Base-by-base conservation (phyloP, 2,888 invertebrate genomes). In the Cepaea hortensis region DNA sequence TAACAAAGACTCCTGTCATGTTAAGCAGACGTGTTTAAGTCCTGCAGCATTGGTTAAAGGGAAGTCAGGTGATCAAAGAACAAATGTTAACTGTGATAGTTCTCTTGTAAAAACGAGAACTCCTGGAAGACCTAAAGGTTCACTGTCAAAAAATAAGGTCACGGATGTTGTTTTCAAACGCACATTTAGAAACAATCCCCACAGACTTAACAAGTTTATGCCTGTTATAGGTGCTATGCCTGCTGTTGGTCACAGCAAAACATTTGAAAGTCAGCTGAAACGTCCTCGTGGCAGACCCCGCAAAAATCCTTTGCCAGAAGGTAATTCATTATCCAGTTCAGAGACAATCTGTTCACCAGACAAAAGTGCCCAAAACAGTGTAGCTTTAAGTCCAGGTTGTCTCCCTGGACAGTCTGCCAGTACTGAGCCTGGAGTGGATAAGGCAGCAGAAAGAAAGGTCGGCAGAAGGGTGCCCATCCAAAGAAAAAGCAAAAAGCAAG, bases 101-200 rank as follows among this genome's bases (percentile, higher is more conserved):
- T 75, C 72, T 61, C 68, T 18, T 46, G 81, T 81, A n/a, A 85
- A 82, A 23, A 90, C 89, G 75, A 79, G 88, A 65, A 77, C 85
- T 55, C 89, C 86, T 68, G 90, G 90, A n/a, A 85, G 90, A 48
- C 90, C 90, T 9, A 90, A 90, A 85, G 90, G 90, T n/a, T 90
- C 90, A 46, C 4, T 85, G 73, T 73, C 65, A 9, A 87, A 87
- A 81, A 83, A 84, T 13, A 77, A 83, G 55, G 9, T 35, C 35
- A 20, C 61, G 23, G 65, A 62, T 50, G 20, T 46, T 82, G 70
- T 65, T 46, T 61, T 76, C 35, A 55, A 76, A 46, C 77, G 85
- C 18, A 85, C 77, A 65, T 23, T 85, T 70, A 65, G 85, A 68
- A 79, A 79, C 70, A 65, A 70, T 15, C 46, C n/a, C 6, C 61